A percentile compares a stretch with the other conserved stretches of the same genome.
Conservation (phyloP, 2,113 vertebrate species). For the Sylvia atricapilla region DNA sequence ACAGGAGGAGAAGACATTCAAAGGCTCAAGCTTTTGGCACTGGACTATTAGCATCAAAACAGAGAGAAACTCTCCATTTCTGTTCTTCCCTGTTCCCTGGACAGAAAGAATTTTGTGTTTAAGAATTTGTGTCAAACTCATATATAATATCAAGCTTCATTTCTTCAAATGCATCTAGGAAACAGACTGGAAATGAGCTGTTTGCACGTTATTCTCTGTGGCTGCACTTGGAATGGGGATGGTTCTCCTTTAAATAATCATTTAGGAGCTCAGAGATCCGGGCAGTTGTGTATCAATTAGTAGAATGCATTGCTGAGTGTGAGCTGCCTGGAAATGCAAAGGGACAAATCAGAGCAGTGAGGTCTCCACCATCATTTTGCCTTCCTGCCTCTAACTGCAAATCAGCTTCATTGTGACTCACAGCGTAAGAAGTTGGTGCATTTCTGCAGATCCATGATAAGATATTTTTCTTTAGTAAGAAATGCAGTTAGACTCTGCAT, state of each 20-base stretch:
- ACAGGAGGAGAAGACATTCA: not conserved
- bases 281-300: constrained; percentile 26
- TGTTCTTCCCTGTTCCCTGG: not conserved
- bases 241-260: not conserved
- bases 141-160: not conserved
- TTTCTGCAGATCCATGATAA: constrained; percentile 61
- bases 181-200: not conserved
- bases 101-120: not conserved
- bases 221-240: not conserved
- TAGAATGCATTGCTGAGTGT: not conserved
- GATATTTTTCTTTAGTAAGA: constrained; percentile 44
- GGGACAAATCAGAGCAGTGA: not conserved
- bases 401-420: constrained; percentile 13
- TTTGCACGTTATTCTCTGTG: not conserved
- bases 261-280: not conserved
- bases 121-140: not conserved
- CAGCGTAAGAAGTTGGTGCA: not conserved
- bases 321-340: constrained; percentile 31
- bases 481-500: constrained; percentile 47
- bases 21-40: not conserved
- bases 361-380: not conserved
- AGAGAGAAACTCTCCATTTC: not conserved
- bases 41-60: not conserved
- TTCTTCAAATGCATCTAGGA: not conserved
- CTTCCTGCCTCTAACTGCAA: not conserved